Base-by-base conservation (phyloP, 37 sponge, comb jelly and placozoan species). In the Lycopodina hypogea region DNA sequence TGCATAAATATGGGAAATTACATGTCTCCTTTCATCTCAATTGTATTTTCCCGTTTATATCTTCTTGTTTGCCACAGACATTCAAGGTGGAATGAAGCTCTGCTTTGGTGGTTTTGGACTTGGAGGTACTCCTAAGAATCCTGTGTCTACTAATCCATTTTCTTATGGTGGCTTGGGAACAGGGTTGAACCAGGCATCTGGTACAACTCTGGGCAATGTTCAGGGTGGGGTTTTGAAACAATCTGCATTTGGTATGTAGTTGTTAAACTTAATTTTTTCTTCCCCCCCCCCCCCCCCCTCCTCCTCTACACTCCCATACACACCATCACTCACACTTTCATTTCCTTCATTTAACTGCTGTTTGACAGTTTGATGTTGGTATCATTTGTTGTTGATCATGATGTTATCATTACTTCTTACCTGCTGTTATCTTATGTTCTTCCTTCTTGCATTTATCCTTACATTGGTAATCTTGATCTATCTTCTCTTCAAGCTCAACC, bases 181-280 rank as follows among this genome's bases (percentile, higher is more conserved):
- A 45, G 48, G 48, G 4, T 45, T 45, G 9, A 45, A 9, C 48
- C 48, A 45, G 48, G 4, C 48, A 45, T 9, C 9, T 4, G 48
- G 48, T 9, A 12, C 48, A 45, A 45, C 48, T 45, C 9, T 9
- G n/a, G n/a, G n/a, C n/a, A n/a, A n/a, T 23, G n/a, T 1, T 42
- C 9, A 48, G 29, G 71, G 48, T 11, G 48, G 48, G 35, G 3
- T 70, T 18, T 42, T 70, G 24, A 70, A 22, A 39, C 45, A 41
- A 41, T 41, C 71, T 26, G 71, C 71, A 30, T 70, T 70, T 23
- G 71, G 71, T 70, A 70, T 18, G 53, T 11, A 52, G 53, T 18
- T 18, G 53, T 52, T 11, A 52, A 11, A n/a, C n/a, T 52, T 52
- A 11, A 18, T 52, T 52, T 15, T 52, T 52, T 52, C 53, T 52